Conservation (phyloP, 2,888 invertebrate species). For the Himalopsyche tibetana region DNA sequence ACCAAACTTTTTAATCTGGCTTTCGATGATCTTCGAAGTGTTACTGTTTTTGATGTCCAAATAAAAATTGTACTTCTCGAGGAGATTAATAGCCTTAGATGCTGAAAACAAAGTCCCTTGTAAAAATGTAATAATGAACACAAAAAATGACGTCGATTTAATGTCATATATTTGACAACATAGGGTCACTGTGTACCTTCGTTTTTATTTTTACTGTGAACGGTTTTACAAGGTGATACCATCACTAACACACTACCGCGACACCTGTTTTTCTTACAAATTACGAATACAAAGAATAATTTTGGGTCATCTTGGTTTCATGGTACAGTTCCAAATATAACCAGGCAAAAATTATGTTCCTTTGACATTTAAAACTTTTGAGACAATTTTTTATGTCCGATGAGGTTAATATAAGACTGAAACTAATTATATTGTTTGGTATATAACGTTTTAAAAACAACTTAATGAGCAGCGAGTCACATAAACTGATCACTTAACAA, state of each 20-base stretch:
- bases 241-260: conserved; percentile 52
- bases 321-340: conserved; percentile 59
- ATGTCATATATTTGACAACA: conserved; percentile 52
- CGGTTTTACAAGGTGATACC: conserved; percentile 62
- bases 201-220: conserved; percentile 49
- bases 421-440: background rate
- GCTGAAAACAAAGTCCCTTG: conserved; percentile 66
- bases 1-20: conserved; percentile 83
- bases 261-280: conserved; percentile 34
- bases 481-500: conserved; percentile 46
- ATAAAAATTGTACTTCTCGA: conserved; percentile 84
- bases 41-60: conserved; percentile 86
- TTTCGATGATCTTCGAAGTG: conserved; percentile 80
- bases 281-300: conserved; percentile 43
- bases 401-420: background rate
- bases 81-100: conserved; percentile 76
- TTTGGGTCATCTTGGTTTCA: conserved; percentile 52
- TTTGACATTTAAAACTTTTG: conserved; percentile 53
- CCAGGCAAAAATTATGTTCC: conserved; percentile 49
- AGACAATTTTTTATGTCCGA: background rate
- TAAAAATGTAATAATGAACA: conserved; percentile 20
- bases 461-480: conserved; percentile 5
- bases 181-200: conserved; percentile 60
- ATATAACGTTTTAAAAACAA: conserved; percentile 32
- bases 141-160: conserved; percentile 44